A percentile compares a stretch with the other conserved stretches of the same genome.
Evolutionary conservation across 2,888 invertebrate species (phyloP).

Genomic region (Lottia scabra): DNA sequence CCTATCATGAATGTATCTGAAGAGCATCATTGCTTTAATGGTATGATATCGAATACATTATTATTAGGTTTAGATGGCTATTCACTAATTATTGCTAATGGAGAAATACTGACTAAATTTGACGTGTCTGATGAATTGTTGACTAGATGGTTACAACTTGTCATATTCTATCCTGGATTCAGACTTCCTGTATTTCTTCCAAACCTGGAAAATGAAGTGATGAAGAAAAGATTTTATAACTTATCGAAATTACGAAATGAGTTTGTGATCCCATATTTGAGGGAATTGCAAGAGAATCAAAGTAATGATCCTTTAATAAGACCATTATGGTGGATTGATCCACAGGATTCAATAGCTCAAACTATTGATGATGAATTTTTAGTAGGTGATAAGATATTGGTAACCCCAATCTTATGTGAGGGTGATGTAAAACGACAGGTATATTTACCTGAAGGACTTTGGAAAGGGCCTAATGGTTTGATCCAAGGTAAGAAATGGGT

Average conservation of each 20-base stretch:
- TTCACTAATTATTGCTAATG: conserved; percentile 31
- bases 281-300: conserved; percentile 20
- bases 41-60: conserved; percentile 31
- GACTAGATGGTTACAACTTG: conserved; percentile 37
- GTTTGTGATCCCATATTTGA: conserved; percentile 28
- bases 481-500: background rate
- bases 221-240: conserved; percentile 19
- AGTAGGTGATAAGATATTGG: conserved; percentile 32
- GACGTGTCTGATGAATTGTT: conserved; percentile 28
- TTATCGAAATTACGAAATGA: conserved; percentile 15
- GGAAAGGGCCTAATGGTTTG: conserved; percentile 13
- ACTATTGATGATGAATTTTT: conserved; percentile 35
- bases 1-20: conserved; percentile 21
- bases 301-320: conserved; percentile 32
- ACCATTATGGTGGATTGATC: conserved; percentile 36
- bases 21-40: conserved; percentile 30
- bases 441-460: conserved; percentile 32
- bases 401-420: conserved; percentile 36
- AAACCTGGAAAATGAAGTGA: conserved; percentile 14
- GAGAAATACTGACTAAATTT: conserved; percentile 13
- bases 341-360: conserved; percentile 24
- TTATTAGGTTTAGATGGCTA: conserved; percentile 33
- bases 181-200: conserved; percentile 31
- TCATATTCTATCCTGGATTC: conserved; percentile 35
- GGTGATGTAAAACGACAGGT: conserved; percentile 17